Evolutionary conservation across 2,888 invertebrate species (phyloP), one percentile per base, ranked within the genome.

Genomic region (Lacanobia wlatinum): DNA sequence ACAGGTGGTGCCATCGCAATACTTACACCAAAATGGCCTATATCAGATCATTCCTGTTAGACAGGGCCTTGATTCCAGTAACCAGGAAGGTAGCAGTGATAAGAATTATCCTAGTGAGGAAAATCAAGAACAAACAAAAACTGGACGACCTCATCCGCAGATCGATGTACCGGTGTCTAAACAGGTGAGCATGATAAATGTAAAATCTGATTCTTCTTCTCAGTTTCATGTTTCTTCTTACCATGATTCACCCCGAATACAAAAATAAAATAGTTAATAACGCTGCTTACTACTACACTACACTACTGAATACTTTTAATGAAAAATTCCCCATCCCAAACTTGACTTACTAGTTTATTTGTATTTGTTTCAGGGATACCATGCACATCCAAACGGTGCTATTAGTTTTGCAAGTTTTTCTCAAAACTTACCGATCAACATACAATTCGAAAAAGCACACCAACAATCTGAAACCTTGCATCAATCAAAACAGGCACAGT

Each of bases 331-430:
- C n/a, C 9, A 5, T 8, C 14, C 2, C 2, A 48, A 48, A 48
- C 40, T 9, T 67, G 3, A 59, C 18, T 59, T 46, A 21, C 28
- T 59, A 28, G 38, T 50, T 38, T 2, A 21, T 40, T 52, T 64
- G 48, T 69, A 76, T 73, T 18, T 76, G 23, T 92, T 92, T 46
- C 91, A 95, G 95, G 88, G 86, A 28, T 87, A 89, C 69, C 89
- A 90, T 63, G 73, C 80, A 10, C 92, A 92, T 72, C 87, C 88
- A 9, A 92, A 87, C 76, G 92, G 92, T 28, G 93, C 95, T 2
- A 84, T 93, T 3, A 95, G 94, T 85, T 95, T 92, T 82, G 90
- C 94, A 2, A 94, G 91, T 62, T 94, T 93, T 76, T 90, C 92
- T 1, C 91, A 91, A 66, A 90, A 90, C 52, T 88, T 91, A 28